These are phyloP conservation scores for Sardinella longiceps DNA, from an alignment of 2,797 vertebrate genomes.

Conservation along the genomic window DNA sequence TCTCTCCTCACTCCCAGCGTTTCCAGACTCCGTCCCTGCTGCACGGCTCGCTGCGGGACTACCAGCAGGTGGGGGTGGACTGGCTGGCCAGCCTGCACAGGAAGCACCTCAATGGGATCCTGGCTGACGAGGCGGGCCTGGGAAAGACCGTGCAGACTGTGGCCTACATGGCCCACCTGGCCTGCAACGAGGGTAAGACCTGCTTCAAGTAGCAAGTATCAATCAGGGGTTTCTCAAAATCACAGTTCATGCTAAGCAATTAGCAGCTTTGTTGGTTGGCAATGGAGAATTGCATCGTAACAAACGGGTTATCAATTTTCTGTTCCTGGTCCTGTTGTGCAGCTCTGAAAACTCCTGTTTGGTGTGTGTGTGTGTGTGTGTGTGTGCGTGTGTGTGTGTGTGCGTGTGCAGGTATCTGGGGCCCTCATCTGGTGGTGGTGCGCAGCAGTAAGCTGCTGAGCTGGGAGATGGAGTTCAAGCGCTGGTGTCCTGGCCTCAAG, in stretches of 20 bases:
- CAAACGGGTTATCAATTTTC: too few relatives aligned
- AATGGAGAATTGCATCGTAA: too few relatives aligned
- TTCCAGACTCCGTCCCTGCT: constrained; percentile 76
- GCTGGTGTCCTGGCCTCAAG: constrained; percentile 97
- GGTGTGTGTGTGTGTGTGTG: background rate
- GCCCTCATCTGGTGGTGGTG: constrained; percentile 94
- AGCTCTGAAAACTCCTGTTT: too few relatives aligned
- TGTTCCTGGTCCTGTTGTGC: too few relatives aligned
- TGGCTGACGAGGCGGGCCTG: constrained; percentile 90
- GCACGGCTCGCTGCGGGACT: constrained; percentile 86
- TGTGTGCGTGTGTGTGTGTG: constrained; percentile 5
- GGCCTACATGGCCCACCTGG: constrained; percentile 89
- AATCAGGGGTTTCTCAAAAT: too few relatives aligned
- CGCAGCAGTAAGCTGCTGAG: constrained; percentile 90
- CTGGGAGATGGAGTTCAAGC: constrained; percentile 97
- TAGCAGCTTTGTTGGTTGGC: too few relatives aligned
- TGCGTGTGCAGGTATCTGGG: constrained; percentile 87
- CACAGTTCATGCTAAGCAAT: too few relatives aligned
- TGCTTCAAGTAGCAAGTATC: too few relatives aligned
- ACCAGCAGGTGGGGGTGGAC: constrained; percentile 91
- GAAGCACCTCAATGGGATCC: constrained; percentile 89
- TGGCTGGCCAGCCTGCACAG: constrained; percentile 87
- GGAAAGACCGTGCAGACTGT: constrained; percentile 93
- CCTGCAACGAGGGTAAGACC: constrained; percentile 84
- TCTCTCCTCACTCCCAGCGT: constrained; percentile 67